Evolutionary conservation across 1,140 invertebrate species (phyloP), one percentile per base, ranked within the genome.

Genomic region (Drosophila tropicalis): DNA sequence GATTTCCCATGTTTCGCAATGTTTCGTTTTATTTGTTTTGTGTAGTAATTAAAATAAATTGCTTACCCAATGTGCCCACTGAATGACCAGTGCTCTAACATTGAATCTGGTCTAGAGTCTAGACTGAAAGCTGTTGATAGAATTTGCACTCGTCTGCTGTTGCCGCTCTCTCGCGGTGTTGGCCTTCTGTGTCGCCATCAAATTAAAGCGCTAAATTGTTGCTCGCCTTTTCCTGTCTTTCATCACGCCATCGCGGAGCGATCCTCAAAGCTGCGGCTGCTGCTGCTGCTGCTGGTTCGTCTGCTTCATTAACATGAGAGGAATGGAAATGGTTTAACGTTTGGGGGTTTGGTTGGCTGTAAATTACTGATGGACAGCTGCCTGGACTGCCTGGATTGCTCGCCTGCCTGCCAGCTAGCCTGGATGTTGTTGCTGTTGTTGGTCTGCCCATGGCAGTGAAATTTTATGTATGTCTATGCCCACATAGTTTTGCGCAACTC

Each of bases 161-260:
- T 29, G 29, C 29, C 29, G 29, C 25, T 25, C 54, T 62, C 41
- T 60, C 44, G 54, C 15, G 57, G 44, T 63, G 71, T 56, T 63
- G 54, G 41, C 25, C 22, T 12, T 19, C 51, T 63, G 36, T 72
- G 68, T 74, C 70, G 82, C 76, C 83, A 86, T 86, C 83, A 86
- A 86, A 86, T 86, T 86, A 86, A 86, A 83, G 83, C 83, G 83
- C 83, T 87, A 86, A 86, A 87, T 85, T 86, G 83, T 83, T 87
- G 76, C 73, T 81, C 79, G 79, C 83, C 83, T 84, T 74, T 86
- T 83, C 76, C 80, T 84, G 84, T 84, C 85, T 90, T 90, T 84
- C 80, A 90, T 87, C 84, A 89, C 76, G 77, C 72, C 70, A 70
- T 84, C 68, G 44, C 44, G 17, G 2, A 7, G 44, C 17, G 44